Percentiles rank a stretch among this genome's conserved stretches.
Conservation (phyloP, 2,888 invertebrate genomes). For the Rhopalosiphum nymphaeae region DNA sequence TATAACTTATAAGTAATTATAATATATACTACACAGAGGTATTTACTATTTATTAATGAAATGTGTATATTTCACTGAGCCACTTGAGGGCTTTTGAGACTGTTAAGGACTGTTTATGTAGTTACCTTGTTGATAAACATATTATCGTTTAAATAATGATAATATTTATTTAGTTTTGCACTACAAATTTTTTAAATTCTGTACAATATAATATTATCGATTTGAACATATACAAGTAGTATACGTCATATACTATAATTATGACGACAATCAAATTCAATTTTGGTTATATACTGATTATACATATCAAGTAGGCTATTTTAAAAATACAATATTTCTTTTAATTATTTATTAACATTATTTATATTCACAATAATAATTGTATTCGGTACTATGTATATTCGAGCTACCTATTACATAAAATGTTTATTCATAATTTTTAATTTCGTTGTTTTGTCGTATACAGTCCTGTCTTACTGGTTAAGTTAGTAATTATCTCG, state of each 20-base stretch:
- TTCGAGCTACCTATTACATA: neutral
- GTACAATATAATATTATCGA: neutral
- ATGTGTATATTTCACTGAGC: too few species aligned
- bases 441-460: neutral
- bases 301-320: neutral
- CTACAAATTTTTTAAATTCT: neutral
- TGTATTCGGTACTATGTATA: neutral
- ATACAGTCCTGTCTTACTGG: neutral
- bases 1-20: too few species aligned
- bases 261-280: neutral
- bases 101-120: too few species aligned
- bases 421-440: neutral
- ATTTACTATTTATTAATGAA: neutral
- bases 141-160: too few species aligned
- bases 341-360: neutral
- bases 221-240: neutral
- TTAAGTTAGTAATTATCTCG: neutral
- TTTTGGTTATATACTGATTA: neutral
- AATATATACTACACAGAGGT: too few species aligned
- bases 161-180: too few species aligned
- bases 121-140: too few species aligned
- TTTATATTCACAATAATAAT: neutral
- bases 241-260: neutral
- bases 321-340: neutral
- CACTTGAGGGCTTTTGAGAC: too few species aligned